These are phyloP conservation scores for Lepilemur ruficaudatus DNA, from an alignment of 2,797 vertebrate species.

Conservation along the genomic window DNA sequence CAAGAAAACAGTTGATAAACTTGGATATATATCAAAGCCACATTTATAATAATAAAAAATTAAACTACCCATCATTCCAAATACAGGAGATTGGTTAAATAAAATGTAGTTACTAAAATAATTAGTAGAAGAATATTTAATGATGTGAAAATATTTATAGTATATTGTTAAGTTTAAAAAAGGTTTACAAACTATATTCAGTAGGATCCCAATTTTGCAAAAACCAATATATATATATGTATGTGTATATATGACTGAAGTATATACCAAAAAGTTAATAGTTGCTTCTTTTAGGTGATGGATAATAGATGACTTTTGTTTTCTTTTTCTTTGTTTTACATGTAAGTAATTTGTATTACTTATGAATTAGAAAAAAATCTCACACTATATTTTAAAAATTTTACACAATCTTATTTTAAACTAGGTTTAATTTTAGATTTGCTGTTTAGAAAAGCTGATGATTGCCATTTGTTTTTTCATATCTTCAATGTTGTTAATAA, in stretches of 20 bases:
- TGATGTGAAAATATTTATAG: neutral
- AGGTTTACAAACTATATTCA: neutral
- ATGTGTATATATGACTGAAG: neutral
- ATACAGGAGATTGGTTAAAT: neutral
- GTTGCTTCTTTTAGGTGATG: neutral
- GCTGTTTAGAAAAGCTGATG: slow-evolving; percentile 2
- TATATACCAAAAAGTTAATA: neutral
- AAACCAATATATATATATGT: neutral
- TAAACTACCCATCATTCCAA: neutral
- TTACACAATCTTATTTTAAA: neutral
- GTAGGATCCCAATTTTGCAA: neutral
- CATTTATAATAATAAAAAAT: neutral
- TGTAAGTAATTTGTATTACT: neutral
- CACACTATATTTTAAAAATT: neutral
- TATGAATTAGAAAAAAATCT: slow-evolving; percentile 19
- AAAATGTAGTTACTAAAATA: neutral
- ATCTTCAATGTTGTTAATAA: slow-evolving; percentile 17
- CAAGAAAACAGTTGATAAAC: neutral
- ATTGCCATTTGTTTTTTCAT: slow-evolving; percentile 13
- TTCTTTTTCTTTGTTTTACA: neutral
- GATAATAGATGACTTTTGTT: neutral
- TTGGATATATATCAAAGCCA: neutral
- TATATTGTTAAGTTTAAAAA: neutral
- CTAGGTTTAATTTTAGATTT: neutral
- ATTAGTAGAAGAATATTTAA: slow-evolving; percentile 11